Percentiles rank a stretch among this genome's conserved stretches.
Conservation (phyloP, 1,140 invertebrate species). For the Cydia amplana region DNA sequence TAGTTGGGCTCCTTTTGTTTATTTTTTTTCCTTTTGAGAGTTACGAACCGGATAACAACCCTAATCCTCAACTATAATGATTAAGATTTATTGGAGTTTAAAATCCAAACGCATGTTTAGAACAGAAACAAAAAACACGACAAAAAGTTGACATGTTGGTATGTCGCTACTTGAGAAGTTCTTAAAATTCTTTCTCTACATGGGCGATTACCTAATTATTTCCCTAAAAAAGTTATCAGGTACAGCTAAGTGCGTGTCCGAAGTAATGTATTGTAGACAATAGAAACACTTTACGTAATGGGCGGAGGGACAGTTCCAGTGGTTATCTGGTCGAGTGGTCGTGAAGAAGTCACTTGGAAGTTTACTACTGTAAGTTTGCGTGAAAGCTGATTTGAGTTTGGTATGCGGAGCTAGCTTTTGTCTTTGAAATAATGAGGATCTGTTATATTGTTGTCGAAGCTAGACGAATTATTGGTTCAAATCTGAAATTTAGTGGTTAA, state of each 20-base stretch:
- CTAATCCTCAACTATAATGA: constrained; percentile 12
- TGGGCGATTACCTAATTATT: constrained; percentile 19
- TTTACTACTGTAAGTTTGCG: constrained; percentile 59
- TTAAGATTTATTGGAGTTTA: constrained; percentile 5
- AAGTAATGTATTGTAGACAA: constrained; percentile 50
- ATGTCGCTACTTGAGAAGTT: constrained; percentile 8
- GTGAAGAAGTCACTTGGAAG: constrained; percentile 69
- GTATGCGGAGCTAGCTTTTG: constrained; percentile 43
- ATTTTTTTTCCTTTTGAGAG: constrained; percentile 15
- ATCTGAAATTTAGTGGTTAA: no score
- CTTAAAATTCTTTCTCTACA: constrained; percentile 13
- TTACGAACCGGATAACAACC: constrained; percentile 22
- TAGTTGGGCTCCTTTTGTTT: constrained; percentile 21
- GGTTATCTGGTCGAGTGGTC: constrained; percentile 65
- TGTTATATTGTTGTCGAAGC: not conserved
- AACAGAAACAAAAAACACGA: not conserved
- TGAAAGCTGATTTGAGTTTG: constrained; percentile 54
- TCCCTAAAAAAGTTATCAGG: constrained; percentile 41
- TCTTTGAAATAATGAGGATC: constrained; percentile 16
- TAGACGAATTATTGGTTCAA: not conserved
- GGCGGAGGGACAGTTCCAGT: constrained; percentile 63
- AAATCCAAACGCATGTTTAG: not conserved
- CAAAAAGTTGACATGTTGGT: constrained; percentile 11
- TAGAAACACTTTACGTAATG: constrained; percentile 72
- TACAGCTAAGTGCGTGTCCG: constrained; percentile 47